Percentiles rank a stretch among this genome's conserved stretches.
These are phyloP conservation scores for Carcharodon carcharias DNA, from an alignment of 2,797 vertebrate species.

Conservation along the genomic window DNA sequence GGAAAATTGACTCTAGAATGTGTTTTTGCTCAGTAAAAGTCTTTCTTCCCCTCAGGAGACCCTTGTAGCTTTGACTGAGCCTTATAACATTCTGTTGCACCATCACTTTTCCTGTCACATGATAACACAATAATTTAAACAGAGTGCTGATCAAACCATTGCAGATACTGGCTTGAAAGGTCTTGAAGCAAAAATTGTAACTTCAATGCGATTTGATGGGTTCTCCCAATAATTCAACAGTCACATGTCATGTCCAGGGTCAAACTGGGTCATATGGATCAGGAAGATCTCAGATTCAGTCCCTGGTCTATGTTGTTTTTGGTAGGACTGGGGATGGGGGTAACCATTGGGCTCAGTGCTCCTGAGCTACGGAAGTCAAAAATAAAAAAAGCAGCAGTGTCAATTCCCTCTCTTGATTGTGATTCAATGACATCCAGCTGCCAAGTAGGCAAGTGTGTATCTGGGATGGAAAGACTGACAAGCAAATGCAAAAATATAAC, in stretches of 20 bases:
- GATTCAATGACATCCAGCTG: neutral
- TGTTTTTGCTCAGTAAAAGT: neutral
- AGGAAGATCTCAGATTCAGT: no score
- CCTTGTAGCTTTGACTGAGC: neutral
- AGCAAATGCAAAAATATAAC: no score
- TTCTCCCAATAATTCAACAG: neutral
- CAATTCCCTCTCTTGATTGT: neutral
- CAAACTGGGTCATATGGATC: no score
- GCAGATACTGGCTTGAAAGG: no score
- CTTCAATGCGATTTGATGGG: neutral
- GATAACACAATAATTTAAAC: no score
- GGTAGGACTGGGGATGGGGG: neutral
- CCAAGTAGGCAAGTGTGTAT: neutral
- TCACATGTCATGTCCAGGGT: neutral
- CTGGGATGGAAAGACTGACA: no score
- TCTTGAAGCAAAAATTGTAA: no score
- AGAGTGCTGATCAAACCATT: no score
- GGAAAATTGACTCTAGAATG: neutral
- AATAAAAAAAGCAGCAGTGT: neutral
- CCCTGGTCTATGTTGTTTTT: neutral
- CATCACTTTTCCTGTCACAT: no score
- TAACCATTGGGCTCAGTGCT: neutral
- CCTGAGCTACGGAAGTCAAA: neutral
- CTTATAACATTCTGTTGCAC: neutral
- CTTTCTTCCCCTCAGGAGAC: neutral